Evolutionary conservation across 2,888 invertebrate species (phyloP), one percentile per base, ranked within the genome.

Genomic region (Elegia similella): DNA sequence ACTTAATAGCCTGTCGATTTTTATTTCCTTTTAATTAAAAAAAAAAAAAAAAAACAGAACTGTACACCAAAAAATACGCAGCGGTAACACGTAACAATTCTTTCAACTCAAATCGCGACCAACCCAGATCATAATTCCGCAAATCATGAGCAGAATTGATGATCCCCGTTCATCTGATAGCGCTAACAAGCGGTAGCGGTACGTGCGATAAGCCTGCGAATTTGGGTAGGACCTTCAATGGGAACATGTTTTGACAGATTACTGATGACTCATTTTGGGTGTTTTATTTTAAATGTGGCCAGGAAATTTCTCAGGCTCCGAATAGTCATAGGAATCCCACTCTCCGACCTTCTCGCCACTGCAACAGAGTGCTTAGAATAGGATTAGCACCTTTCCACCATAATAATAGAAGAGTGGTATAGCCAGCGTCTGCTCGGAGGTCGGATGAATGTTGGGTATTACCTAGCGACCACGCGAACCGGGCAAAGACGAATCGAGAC

Each of bases 131-230:
- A 50, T 48, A 38, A 38, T 47, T 53, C 15, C 43, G 54, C 50
- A 48, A 55, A 83, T 81, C 80, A 75, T 74, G 75, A 75, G 76
- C 78, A 68, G 76, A 83, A 83, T 82, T 84, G 85, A 84, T 85
- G 83, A 80, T 77, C 78, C 68, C 44, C 67, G 66, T 75, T 66
- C 78, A 84, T 84, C 84, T 66, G 85, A 86, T 85, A 84, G 57
- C 67, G 67, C 83, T 86, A 86, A 86, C 86, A 84, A 86, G 84
- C 82, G 65, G 86, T 83, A 84, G 86, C 84, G 65, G 73, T 66
- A 76, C 85, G 85, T 85, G 86, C 63, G 82, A 85, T 84, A 75
- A 43, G 44, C 30, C 29, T 42, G 57, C 58, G 48, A 50, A 61
- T 57, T 57, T 62, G 57, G 48, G 52, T 59, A 56, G 50, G 54